These are phyloP conservation scores for Nudaria mundana DNA, from an alignment of 2,888 invertebrate species.

Conservation along the genomic window DNA sequence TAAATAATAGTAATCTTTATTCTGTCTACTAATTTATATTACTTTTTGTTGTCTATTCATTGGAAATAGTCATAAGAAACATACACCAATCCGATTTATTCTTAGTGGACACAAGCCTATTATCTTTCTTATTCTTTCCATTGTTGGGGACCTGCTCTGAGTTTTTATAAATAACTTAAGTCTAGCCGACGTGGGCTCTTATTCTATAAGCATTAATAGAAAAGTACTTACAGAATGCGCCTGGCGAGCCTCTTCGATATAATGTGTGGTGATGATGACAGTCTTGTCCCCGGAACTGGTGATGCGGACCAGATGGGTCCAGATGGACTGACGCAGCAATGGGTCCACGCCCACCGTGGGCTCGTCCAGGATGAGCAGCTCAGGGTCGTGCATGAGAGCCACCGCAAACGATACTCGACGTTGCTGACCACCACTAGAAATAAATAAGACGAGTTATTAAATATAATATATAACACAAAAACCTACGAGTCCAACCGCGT, in stretches of 20 bases:
- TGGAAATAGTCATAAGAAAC: no score
- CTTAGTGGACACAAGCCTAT: no score
- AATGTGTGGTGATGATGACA: constrained; percentile 91
- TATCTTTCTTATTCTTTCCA: no score
- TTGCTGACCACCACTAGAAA: constrained; percentile 92
- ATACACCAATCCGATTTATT: no score
- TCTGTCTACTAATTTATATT: no score
- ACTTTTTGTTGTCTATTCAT: no score
- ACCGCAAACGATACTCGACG: constrained; percentile 95
- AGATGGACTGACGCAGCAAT: constrained; percentile 93
- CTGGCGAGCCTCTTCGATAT: constrained; percentile 96
- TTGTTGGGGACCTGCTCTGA: no score
- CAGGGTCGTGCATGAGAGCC: constrained; percentile 95
- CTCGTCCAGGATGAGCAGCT: constrained; percentile 94
- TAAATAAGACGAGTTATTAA: no score
- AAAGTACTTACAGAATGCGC: constrained; percentile 88
- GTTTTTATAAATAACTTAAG: background rate
- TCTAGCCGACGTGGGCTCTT: no score
- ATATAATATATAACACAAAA: no score
- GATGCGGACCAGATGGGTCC: constrained; percentile 95
- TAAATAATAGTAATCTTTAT: no score
- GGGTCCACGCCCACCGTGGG: constrained; percentile 97
- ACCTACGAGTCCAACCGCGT: no score
- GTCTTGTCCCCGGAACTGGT: constrained; percentile 95
- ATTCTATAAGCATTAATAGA: background rate